Percentiles rank a stretch among this genome's conserved stretches.
These are phyloP conservation scores for Pogonognathellus flavescens DNA, from an alignment of 1,140 invertebrate species.

Conservation along the genomic window DNA sequence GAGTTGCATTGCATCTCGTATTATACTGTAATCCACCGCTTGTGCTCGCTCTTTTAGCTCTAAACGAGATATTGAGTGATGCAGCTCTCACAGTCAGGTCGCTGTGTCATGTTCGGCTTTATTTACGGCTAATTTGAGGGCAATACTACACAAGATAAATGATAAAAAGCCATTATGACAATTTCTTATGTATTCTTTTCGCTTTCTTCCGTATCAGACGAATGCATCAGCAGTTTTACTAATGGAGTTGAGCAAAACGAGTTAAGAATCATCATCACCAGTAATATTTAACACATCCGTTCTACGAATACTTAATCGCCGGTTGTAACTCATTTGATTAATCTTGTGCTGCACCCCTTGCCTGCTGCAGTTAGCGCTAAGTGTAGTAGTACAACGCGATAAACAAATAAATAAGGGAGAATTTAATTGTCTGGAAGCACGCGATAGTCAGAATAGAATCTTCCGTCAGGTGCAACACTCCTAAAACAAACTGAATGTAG, in stretches of 20 bases:
- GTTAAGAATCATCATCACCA: neutral
- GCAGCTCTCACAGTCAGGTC: slow-evolving; percentile 1
- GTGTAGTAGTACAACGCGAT: neutral
- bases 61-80: slow-evolving; percentile 1
- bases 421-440: slow-evolving; percentile 27
- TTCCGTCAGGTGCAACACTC: slow-evolving; percentile 21
- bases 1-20: neutral
- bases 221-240: neutral
- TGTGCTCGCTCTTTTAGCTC: neutral
- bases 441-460: slow-evolving; percentile 11
- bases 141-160: neutral
- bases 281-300: neutral
- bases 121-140: too few relatives aligned
- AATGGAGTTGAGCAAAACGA: neutral
- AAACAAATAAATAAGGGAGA: slow-evolving; percentile 33
- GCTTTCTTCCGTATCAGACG: neutral
- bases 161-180: neutral
- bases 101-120: neutral
- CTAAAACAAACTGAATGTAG: neutral
- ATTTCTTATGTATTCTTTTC: neutral
- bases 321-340: slow-evolving; percentile 5
- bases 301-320: neutral
- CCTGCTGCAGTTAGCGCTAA: too few relatives aligned
- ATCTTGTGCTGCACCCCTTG: neutral
- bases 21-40: neutral